Evolutionary conservation across 2,888 invertebrate genomes (phyloP).

Genomic region (Agrochola litura): DNA sequence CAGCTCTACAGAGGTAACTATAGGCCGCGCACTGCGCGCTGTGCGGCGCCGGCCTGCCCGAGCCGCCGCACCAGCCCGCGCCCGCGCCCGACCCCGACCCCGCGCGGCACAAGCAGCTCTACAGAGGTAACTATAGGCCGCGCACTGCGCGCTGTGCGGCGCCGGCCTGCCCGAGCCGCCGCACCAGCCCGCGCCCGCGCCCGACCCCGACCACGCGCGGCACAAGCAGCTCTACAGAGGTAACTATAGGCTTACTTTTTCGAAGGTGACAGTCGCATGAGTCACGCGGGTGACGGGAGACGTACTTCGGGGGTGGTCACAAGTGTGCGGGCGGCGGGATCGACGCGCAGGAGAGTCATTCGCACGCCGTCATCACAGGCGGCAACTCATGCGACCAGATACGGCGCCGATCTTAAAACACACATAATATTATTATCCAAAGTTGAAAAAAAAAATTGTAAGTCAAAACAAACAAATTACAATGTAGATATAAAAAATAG

Average conservation of each 20-base stretch:
- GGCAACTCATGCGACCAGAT: not conserved
- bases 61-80: constrained; percentile 65
- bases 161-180: constrained; percentile 74
- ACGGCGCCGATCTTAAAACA: not conserved
- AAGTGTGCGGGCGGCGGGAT: no score
- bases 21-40: constrained; percentile 68
- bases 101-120: constrained; percentile 64
- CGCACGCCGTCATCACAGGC: not conserved
- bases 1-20: constrained; percentile 71
- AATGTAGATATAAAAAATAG: not conserved
- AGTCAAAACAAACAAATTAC: not conserved
- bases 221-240: constrained; percentile 71
- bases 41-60: constrained; percentile 76
- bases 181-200: constrained; percentile 54
- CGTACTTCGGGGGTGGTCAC: no score
- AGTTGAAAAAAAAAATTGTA: no score
- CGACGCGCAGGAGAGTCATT: no score
- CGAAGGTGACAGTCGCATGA: no score
- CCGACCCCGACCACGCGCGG: constrained; percentile 49
- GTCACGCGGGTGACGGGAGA: no score
- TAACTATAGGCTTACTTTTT: constrained; percentile 38
- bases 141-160: constrained; percentile 76
- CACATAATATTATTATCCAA: not conserved
- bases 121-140: constrained; percentile 66
- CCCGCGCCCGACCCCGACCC: constrained; percentile 55